These are phyloP conservation scores for Pristionchus exspectatus DNA, from an alignment of 2,888 invertebrate species.

Conservation along the genomic window DNA sequence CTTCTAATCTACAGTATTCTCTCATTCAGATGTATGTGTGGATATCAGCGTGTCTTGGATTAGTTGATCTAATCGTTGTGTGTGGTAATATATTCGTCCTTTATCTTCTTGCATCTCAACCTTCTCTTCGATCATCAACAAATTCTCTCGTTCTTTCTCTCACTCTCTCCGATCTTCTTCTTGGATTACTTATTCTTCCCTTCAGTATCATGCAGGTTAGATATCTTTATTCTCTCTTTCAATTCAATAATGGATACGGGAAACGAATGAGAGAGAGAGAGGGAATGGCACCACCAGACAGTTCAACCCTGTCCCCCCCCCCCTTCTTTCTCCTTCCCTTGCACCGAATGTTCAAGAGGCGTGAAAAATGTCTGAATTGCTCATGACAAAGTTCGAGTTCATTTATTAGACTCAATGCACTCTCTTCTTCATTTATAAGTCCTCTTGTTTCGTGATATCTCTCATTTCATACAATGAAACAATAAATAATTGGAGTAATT, in stretches of 20 bases:
- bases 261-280: not conserved
- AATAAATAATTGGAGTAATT: conserved; percentile 28
- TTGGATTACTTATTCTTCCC: conserved; percentile 95
- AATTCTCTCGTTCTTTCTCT: conserved; percentile 97
- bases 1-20: not conserved
- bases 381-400: not conserved
- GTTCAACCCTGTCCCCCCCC: too few species aligned
- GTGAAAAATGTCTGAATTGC: not conserved
- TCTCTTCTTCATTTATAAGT: not conserved
- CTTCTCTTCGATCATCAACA: conserved; percentile 84
- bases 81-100: conserved; percentile 77
- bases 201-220: conserved; percentile 95
- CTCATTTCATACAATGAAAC: not conserved
- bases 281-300: not conserved
- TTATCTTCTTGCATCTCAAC: conserved; percentile 70
- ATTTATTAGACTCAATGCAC: not conserved
- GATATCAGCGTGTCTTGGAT: conserved; percentile 66
- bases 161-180: conserved; percentile 94
- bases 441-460: not conserved
- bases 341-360: not conserved
- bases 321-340: not conserved
- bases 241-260: not conserved
- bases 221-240: not conserved
- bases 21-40: conserved; percentile 48
- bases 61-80: conserved; percentile 74